Base-by-base conservation (phyloP, 2,888 invertebrate genomes). In the Helobdella robusta region DNA sequence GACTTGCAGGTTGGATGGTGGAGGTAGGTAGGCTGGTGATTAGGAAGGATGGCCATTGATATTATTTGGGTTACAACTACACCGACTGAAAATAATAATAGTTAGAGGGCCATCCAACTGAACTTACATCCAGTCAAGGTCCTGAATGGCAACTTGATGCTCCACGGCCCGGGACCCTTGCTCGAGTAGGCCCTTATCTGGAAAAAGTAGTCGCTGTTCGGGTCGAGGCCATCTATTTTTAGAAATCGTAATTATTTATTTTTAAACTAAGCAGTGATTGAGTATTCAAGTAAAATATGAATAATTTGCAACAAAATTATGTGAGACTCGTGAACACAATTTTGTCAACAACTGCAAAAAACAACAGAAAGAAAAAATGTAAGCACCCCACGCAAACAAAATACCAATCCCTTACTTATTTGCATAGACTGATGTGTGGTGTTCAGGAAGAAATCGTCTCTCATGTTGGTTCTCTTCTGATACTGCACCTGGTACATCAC, bases 171-270 rank as follows among this genome's bases (percentile, higher is more conserved):
- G 2, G 87, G 85, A 0, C 95, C 95, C 76, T 88, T 87, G 68
- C 85, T 87, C 0, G 95, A 97, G 76, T 89, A 89, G 0, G 94
- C 92, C 74, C 89, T 85, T 20, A 95, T 88, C 78, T 90, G 87
- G 77, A 93, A 93, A 63, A 88, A 85, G 78, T 95, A 97, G 76
- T 92, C 91, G 0, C 91, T 90, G 78, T 90, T 89, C 81, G 92
- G 92, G 78, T 94, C 92, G 69, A 97, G 82, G 73, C 75, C 74
- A 50, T 74, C 72, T 5, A 79, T 23, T 23, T 44, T 52, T 0
- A 40, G 52, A 54, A 54, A 54, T 15, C 11, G n/a, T 40, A 25
- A 32, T 40, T 15, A n/a, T 40, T 40, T n/a, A n/a, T n/a, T n/a
- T n/a, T n/a, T n/a, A n/a, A n/a, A n/a, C n/a, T n/a, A n/a, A n/a